These are phyloP conservation scores for Caenorhabditis angaria DNA, from an alignment of 2,888 invertebrate genomes.

Conservation along the genomic window DNA sequence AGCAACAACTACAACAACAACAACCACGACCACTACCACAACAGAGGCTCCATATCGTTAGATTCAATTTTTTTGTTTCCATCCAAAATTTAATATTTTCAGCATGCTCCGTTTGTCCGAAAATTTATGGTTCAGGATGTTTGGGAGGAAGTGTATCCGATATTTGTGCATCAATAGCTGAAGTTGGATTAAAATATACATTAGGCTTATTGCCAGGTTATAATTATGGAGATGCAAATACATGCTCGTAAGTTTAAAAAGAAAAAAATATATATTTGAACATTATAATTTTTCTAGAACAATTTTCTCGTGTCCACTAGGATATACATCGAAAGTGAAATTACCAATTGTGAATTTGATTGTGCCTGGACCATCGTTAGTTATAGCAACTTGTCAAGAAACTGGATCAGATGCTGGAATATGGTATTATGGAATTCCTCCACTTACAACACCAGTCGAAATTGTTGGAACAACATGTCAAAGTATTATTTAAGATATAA, in stretches of 20 bases:
- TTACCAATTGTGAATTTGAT: no score
- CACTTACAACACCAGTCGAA: conserved; percentile 22
- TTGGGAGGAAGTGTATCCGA: conserved; percentile 14
- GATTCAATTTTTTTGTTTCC: background rate
- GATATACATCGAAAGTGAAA: conserved; percentile 3
- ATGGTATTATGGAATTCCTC: conserved; percentile 39
- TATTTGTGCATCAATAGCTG: conserved; percentile 19
- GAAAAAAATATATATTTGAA: background rate
- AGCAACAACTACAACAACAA: no score
- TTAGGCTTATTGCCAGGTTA: conserved; percentile 1
- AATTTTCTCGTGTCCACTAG: conserved; percentile 12
- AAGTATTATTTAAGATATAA: background rate
- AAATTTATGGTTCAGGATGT: conserved; percentile 24
- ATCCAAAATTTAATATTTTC: background rate
- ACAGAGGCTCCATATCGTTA: conserved; percentile 20
- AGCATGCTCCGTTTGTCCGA: conserved; percentile 27
- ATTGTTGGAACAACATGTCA: conserved; percentile 15
- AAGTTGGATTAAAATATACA: conserved; percentile 13
- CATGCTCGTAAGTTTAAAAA: conserved; percentile 14
- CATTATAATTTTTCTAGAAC: conserved; percentile 9
- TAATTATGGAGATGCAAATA: conserved; percentile 10
- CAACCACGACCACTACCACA: conserved; percentile 28
- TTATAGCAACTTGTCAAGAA: conserved; percentile 28
- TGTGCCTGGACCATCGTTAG: conserved; percentile 22
- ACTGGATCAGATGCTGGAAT: conserved; percentile 31